Conservation (phyloP, 2,113 vertebrate species). For the Epinephelus fuscoguttatus region DNA sequence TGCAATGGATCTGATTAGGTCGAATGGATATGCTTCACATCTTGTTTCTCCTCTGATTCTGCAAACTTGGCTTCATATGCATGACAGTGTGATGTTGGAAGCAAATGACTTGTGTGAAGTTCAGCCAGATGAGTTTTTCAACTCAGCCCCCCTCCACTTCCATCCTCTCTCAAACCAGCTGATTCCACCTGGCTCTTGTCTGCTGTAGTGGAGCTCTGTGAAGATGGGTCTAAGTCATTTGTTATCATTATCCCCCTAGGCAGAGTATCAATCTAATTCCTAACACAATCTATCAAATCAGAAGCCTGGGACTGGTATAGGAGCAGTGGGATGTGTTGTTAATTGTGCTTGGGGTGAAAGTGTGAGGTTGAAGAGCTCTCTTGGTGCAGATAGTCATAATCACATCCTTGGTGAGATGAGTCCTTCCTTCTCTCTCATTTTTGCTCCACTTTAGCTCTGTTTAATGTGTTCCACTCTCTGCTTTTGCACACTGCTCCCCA, state of each 20-base stretch:
- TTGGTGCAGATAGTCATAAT: constrained; percentile 59
- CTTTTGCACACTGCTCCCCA: background rate
- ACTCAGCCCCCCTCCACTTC: background rate
- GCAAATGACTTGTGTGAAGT: constrained; percentile 28
- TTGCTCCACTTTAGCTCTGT: constrained; percentile 24
- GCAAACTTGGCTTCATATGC: constrained; percentile 19
- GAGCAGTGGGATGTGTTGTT: constrained; percentile 41
- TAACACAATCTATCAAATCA: constrained; percentile 53
- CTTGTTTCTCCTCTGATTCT: constrained; percentile 15
- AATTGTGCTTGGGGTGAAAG: constrained; percentile 59
- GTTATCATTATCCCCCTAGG: constrained; percentile 47
- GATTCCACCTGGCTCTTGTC: constrained; percentile 31
- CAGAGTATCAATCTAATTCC: constrained; percentile 65
- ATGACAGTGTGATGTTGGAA: constrained; percentile 20
- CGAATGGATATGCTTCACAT: constrained; percentile 7
- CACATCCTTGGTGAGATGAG: constrained; percentile 56
- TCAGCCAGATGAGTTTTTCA: constrained; percentile 15
- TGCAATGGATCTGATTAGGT: background rate
- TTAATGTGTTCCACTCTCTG: constrained; percentile 42
- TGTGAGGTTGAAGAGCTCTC: constrained; percentile 63
- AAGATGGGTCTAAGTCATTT: constrained; percentile 35
- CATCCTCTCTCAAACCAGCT: background rate
- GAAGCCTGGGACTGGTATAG: constrained; percentile 13
- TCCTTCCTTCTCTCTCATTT: constrained; percentile 11
- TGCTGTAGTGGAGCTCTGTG: constrained; percentile 13